phyloP scores from a whole-genome alignment of 2,113 vertebrate genomes.

The Gobio gobio region DNA sequence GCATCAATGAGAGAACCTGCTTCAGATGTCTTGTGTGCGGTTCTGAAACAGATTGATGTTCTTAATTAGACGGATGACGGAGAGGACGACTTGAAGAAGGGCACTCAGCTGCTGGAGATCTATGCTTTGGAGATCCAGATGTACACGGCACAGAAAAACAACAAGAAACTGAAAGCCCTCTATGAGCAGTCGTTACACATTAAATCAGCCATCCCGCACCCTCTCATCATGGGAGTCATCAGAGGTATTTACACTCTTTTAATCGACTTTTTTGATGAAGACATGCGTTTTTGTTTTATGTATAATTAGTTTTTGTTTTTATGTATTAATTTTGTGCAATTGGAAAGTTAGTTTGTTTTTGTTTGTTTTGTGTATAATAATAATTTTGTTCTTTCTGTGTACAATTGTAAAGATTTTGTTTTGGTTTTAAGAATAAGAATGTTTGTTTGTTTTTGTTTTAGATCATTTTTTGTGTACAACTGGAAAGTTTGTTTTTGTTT shows the following conservation, averaged over 20 bases:
- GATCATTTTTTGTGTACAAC: background rate
- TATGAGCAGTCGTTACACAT: constrained; percentile 99
- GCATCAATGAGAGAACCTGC: background rate
- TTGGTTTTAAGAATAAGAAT: background rate
- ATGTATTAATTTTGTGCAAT: background rate
- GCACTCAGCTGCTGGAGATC: constrained; percentile 97
- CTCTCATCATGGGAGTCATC: constrained; percentile 99
- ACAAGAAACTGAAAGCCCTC: constrained; percentile 98
- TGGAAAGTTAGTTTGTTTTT: background rate
- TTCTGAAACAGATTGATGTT: background rate
- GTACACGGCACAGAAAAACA: constrained; percentile 99
- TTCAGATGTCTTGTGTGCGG: background rate
- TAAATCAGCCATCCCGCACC: constrained; percentile 98
- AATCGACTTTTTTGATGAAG: background rate
- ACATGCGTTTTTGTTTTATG: background rate
- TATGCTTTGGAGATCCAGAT: constrained; percentile 99
- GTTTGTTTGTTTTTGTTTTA: background rate
- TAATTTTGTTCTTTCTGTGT: background rate
- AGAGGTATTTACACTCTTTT: constrained; percentile 79
- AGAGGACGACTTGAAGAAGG: constrained; percentile 98
- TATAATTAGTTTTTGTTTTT: background rate
- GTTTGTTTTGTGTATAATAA: background rate
- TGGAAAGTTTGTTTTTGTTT: background rate
- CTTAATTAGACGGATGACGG: constrained; percentile 92
- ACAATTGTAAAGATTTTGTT: background rate